Evolutionary conservation across 2,797 vertebrate genomes (phyloP).

Genomic region (Fundulus diaphanus): DNA sequence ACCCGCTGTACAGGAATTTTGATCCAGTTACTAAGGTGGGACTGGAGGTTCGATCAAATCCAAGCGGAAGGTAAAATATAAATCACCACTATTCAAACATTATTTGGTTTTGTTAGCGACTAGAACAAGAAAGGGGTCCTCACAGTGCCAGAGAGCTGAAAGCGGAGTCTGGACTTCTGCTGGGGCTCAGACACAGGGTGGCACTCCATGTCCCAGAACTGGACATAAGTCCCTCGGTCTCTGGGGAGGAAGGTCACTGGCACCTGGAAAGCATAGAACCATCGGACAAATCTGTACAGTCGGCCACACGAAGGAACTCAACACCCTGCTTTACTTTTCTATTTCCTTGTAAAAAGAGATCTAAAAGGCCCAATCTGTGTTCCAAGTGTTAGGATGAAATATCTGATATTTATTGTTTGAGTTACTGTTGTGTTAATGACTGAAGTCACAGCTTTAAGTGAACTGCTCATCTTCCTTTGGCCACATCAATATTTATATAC

Average conservation of each 20-base stretch:
- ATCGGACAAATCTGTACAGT: background rate
- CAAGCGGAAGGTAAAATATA: background rate
- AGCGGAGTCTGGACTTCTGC: slow-evolving; percentile 85
- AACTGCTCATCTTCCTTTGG: no score
- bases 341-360: background rate
- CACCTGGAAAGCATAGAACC: slow-evolving; percentile 76
- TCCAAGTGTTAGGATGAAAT: background rate
- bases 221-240: slow-evolving; percentile 90
- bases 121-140: slow-evolving; percentile 51
- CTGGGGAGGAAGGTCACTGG: slow-evolving; percentile 89
- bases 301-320: background rate
- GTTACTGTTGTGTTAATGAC: background rate
- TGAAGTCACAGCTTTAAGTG: background rate
- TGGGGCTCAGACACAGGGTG: slow-evolving; percentile 86
- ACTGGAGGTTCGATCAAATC: background rate
- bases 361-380: background rate
- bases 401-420: background rate
- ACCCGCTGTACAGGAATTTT: no score
- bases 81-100: background rate
- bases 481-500: no score
- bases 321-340: background rate
- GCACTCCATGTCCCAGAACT: slow-evolving; percentile 97
- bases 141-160: slow-evolving; percentile 92
- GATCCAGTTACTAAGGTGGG: background rate
- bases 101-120: background rate